These are phyloP conservation scores for Anabacerthia variegaticeps DNA, from an alignment of 2,797 vertebrate genomes.

Conservation along the genomic window DNA sequence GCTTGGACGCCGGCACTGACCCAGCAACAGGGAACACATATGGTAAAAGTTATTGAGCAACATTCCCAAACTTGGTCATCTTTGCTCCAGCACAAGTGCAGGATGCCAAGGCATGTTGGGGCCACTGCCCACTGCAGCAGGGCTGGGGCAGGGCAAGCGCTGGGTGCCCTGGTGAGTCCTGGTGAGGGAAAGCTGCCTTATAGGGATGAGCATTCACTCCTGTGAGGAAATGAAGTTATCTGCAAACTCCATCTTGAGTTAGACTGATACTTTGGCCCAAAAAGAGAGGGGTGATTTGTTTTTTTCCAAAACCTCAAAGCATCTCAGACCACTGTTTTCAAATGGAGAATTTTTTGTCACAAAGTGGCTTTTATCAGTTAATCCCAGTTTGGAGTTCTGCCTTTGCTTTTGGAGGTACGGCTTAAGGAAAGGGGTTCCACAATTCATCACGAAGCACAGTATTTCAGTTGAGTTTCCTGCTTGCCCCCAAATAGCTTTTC, in stretches of 20 bases:
- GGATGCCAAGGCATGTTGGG: neutral
- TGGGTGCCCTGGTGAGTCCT: neutral
- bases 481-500: neutral
- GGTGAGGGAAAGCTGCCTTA: neutral
- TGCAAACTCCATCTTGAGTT: neutral
- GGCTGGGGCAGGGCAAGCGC: fast-evolving
- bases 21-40: neutral
- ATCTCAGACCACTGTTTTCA: neutral
- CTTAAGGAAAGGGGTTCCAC: neutral
- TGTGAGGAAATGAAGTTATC: neutral
- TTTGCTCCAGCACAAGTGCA: neutral
- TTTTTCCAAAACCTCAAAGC: neutral
- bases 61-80: conserved; percentile 63
- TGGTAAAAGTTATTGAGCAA: conserved; percentile 28
- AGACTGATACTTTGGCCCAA: neutral
- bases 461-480: neutral
- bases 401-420: neutral
- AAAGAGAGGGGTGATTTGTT: neutral
- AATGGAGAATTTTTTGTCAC: neutral
- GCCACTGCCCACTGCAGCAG: fast-evolving
- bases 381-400: neutral
- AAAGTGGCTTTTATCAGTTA: neutral
- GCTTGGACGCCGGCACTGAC: neutral
- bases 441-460: fast-evolving
- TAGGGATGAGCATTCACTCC: neutral